phyloP scores from a whole-genome alignment of 92 coral and sea anemone species.

The Zoanthus gigantus region DNA sequence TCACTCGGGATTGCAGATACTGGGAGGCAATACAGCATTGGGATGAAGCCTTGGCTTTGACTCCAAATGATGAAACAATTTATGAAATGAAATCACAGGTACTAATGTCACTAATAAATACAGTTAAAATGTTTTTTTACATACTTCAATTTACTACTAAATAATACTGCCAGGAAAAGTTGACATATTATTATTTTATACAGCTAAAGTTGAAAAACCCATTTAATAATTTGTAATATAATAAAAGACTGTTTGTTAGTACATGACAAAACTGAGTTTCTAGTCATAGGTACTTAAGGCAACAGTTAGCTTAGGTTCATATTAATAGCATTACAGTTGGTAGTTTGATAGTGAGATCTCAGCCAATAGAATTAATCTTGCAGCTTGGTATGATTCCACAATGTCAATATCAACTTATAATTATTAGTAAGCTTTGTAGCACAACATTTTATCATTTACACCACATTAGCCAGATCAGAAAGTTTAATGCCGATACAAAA shows the following conservation, averaged over 20 bases:
- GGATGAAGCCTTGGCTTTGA: slow-evolving; percentile 88
- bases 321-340: not conserved
- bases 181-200: too few relatives aligned
- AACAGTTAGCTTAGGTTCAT: not conserved
- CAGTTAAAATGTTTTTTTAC: too few relatives aligned
- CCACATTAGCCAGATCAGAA: not conserved
- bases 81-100: slow-evolving; percentile 99
- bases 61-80: slow-evolving; percentile 86
- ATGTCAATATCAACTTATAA: not conserved
- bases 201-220: too few relatives aligned
- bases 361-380: not conserved
- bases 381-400: not conserved
- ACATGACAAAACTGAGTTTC: too few relatives aligned
- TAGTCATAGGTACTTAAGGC: not conserved
- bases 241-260: too few relatives aligned
- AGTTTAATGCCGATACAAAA: too few relatives aligned
- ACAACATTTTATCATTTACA: not conserved
- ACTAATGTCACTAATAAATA: not conserved
- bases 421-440: not conserved
- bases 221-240: too few relatives aligned
- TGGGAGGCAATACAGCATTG: slow-evolving; percentile 92
- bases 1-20: slow-evolving; percentile 54
- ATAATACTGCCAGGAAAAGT: too few relatives aligned
- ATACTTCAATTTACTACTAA: too few relatives aligned
- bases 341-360: not conserved